A percentile compares a stretch with the other conserved stretches of the same genome.
These are phyloP conservation scores for Heteropelma amictum DNA, from an alignment of 2,888 invertebrate species.

Conservation along the genomic window DNA sequence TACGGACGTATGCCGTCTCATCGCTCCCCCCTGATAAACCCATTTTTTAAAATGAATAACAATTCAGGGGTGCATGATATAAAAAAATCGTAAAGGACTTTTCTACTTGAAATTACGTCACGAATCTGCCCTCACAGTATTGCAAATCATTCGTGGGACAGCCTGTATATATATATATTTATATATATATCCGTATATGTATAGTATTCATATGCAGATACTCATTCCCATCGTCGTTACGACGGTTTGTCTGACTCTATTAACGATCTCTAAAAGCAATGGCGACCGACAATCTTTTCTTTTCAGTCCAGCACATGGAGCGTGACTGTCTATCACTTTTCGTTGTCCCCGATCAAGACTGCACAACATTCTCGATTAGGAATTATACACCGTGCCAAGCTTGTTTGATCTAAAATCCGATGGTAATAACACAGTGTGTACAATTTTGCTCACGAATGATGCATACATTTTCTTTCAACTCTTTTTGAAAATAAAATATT, in stretches of 20 bases:
- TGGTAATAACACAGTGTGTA: constrained; percentile 46
- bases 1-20: no score
- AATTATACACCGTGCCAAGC: constrained; percentile 37
- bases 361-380: constrained; percentile 49
- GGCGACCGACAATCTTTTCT: constrained; percentile 31
- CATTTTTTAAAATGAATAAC: no score
- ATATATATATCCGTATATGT: no score
- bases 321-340: constrained; percentile 2
- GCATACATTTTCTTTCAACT: constrained; percentile 25
- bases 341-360: constrained; percentile 54
- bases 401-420: constrained; percentile 42
- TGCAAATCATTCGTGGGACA: no score
- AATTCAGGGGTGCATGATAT: no score
- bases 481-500: neutral
- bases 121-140: no score
- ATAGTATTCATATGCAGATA: no score
- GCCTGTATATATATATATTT: no score
- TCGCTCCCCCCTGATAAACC: no score
- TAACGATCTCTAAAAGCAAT: constrained; percentile 29
- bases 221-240: neutral
- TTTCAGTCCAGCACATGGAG: constrained; percentile 5
- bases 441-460: neutral
- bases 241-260: constrained; percentile 21
- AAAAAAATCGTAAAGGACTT: no score
- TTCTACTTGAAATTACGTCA: no score